Percentiles rank a stretch among this genome's conserved stretches.
Conservation (phyloP, 2,888 invertebrate species). For the Neuroscelio doddi region DNA sequence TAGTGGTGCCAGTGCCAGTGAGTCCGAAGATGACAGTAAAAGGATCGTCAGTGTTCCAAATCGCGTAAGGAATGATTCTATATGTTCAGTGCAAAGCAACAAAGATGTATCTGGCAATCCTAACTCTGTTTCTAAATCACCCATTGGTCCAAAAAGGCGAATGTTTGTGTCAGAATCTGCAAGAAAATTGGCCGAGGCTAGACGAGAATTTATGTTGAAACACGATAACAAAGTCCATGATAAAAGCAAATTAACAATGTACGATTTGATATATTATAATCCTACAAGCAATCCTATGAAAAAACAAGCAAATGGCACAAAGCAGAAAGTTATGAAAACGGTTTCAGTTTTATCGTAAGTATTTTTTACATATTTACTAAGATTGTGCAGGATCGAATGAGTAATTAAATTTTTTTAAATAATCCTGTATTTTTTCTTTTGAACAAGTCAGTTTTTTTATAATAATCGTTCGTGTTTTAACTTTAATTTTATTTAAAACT, state of each 20-base stretch:
- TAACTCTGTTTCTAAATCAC: constrained; percentile 40
- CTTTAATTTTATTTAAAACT: no score
- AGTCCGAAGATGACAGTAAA: constrained; percentile 79
- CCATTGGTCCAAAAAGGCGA: constrained; percentile 57
- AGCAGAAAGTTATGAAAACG: constrained; percentile 8
- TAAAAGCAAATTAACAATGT: constrained; percentile 86
- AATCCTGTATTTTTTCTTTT: no score
- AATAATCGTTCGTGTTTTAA: no score
- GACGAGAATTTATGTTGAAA: constrained; percentile 74
- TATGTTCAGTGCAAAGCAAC: constrained; percentile 72
- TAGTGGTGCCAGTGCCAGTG: constrained; percentile 75
- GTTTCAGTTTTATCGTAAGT: constrained; percentile 58
- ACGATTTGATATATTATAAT: constrained; percentile 94
- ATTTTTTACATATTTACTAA: no score
- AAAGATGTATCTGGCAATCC: constrained; percentile 42
- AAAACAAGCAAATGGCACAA: constrained; percentile 46
- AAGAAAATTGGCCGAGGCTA: constrained; percentile 74
- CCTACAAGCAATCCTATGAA: constrained; percentile 84
- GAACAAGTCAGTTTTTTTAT: no score
- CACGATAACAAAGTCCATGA: constrained; percentile 75
- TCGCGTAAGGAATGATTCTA: constrained; percentile 73
- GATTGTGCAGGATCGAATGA: no score
- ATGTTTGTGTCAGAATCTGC: constrained; percentile 72
- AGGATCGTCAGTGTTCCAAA: constrained; percentile 47
- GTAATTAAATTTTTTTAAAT: no score